Evolutionary conservation across 2,113 vertebrate species (phyloP).

Genomic region (Apteryx mantelli): DNA sequence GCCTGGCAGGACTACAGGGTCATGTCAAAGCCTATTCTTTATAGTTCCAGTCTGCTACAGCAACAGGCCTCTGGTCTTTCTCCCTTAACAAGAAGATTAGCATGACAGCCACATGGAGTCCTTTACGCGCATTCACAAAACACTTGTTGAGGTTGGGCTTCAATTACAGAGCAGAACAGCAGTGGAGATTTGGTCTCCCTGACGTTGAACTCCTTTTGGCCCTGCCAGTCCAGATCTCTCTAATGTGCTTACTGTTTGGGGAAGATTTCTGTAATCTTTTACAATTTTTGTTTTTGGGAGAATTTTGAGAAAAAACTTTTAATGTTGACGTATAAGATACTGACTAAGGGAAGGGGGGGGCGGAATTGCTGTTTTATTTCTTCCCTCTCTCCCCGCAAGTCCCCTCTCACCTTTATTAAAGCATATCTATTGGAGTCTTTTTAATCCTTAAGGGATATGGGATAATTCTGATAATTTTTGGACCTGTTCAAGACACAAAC

Average conservation of each 20-base stretch:
- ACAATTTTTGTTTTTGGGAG: no score
- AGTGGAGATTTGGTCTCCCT: not conserved
- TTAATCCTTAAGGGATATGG: not conserved
- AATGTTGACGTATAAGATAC: not conserved
- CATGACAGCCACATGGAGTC: not conserved
- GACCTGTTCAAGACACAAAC: not conserved
- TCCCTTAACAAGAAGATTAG: not conserved
- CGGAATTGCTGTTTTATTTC: not conserved
- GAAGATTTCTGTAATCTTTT: not conserved
- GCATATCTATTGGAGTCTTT: not conserved
- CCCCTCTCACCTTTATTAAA: not conserved
- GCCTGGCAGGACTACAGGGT: not conserved
- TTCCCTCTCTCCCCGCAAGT: not conserved
- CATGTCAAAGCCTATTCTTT: slow-evolving; percentile 5
- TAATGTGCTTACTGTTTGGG: not conserved
- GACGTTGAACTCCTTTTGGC: not conserved
- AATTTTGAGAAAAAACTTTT: not conserved
- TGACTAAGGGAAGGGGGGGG: not conserved
- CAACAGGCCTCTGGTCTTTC: slow-evolving; percentile 4
- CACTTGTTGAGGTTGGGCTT: not conserved
- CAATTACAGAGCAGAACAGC: not conserved
- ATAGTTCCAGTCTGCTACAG: not conserved
- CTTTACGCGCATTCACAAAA: not conserved
- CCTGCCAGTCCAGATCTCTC: not conserved
- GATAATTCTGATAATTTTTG: not conserved